Percentiles rank a stretch among this genome's conserved stretches.
Evolutionary conservation across 2,113 vertebrate species (phyloP).

Genomic region (Galeopterus variegatus): DNA sequence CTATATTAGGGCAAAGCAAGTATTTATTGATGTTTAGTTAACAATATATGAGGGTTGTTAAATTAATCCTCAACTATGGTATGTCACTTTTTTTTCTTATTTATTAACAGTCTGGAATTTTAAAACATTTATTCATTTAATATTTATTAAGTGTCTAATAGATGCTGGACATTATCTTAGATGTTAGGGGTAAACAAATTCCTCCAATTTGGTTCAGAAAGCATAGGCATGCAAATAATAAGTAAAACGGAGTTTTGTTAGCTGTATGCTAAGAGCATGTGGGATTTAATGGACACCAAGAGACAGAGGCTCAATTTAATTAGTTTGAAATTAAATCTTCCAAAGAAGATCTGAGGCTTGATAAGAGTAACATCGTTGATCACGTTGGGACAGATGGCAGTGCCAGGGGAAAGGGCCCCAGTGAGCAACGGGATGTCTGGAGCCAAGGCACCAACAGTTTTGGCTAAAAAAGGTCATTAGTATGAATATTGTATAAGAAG

Average conservation of each 20-base stretch:
- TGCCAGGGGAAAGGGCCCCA: background rate
- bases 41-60: background rate
- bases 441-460: background rate
- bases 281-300: background rate
- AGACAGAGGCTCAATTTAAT: background rate
- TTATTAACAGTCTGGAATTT: background rate
- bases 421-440: background rate
- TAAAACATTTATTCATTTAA: background rate
- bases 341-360: background rate
- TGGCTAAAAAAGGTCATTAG: background rate
- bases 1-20: background rate
- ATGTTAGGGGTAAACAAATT: background rate
- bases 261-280: background rate
- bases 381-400: background rate
- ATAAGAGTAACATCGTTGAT: background rate
- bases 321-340: background rate
- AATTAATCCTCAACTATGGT: background rate
- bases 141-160: background rate
- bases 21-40: background rate
- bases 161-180: background rate
- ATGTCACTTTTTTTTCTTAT: background rate
- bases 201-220: background rate
- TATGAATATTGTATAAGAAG: background rate
- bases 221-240: background rate
- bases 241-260: background rate